Evolutionary conservation across 1,140 invertebrate species (phyloP), one percentile per base, ranked within the genome.

Genomic region (Aphaenogaster ashmeadi): DNA sequence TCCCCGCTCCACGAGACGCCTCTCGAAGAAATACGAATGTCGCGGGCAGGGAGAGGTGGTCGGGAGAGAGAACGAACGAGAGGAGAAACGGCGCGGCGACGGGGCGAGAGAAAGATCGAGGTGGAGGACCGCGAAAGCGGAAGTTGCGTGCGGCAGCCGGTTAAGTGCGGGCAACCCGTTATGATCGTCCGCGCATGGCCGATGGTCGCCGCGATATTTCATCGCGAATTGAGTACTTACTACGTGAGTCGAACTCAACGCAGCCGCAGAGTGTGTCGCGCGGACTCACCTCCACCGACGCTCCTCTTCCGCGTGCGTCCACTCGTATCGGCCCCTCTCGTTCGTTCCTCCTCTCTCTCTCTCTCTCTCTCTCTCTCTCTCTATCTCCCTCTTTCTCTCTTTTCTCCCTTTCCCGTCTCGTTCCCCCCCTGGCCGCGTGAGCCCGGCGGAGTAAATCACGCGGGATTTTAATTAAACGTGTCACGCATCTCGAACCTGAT

Each of bases 401-500:
- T 36, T 54, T 27, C 77, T 85, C 60, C 74, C 72, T 38, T 79
- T 54, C 33, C 38, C 36, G n/a, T 41, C 38, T 50, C 66, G 74
- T 41, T 54, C 21, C 83, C 80, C 71, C 67, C 84, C 21, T 66
- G 27, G 52, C 27, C 54, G 36, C 62, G 15, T 7, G 47, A 52
- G 11, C 79, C 27, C 66, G 79, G 78, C 56, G 87, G 88, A 93
- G 93, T 94, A 95, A 94, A 94, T 94, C 94, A 94, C 92, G 78
- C 88, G 74, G 91, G 91, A 94, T 94, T 95, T 94, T 94, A 95
- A 94, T 95, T 94, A 94, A 95, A 94, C 93, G 93, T 93, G 93
- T 94, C 94, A 93, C 89, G 94, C 93, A 93, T 92, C 91, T 94
- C 92, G 91, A 93, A 92, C 88, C 90, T 92, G 92, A 94, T 94